These are phyloP conservation scores for Eclectus roratus DNA, from an alignment of 2,113 vertebrate genomes.

Conservation along the genomic window DNA sequence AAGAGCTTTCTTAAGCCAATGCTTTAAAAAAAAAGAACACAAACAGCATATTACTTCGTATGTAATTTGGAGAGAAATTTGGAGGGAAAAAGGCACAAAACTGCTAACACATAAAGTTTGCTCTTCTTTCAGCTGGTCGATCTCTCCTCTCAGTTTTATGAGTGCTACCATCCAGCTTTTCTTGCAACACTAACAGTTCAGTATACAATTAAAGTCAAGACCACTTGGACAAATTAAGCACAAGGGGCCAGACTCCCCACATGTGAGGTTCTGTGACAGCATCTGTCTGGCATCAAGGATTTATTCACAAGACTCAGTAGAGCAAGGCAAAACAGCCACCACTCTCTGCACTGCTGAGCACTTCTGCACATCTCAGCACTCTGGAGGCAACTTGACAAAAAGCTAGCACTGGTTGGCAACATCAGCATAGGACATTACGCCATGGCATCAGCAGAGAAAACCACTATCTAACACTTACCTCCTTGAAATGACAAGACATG, in stretches of 20 bases:
- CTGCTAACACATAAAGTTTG: not conserved
- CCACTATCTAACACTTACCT: not conserved
- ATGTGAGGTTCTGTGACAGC: not conserved
- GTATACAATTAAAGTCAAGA: not conserved
- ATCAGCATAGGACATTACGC: fast-evolving
- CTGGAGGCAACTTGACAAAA: not conserved
- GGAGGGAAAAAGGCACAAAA: not conserved
- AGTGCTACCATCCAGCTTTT: not conserved
- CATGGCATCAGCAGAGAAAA: not conserved
- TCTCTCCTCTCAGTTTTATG: not conserved
- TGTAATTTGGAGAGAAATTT: not conserved
- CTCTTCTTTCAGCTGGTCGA: not conserved
- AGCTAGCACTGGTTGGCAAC: not conserved
- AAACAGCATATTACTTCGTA: not conserved
- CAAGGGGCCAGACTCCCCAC: not conserved
- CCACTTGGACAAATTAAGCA: not conserved
- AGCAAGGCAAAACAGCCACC: not conserved
- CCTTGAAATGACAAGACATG: not conserved
- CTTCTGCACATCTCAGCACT: not conserved
- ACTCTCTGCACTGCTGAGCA: fast-evolving
- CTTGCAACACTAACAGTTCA: not conserved
- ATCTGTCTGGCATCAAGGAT: not conserved
- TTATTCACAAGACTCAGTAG: not conserved
- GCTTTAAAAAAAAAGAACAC: not conserved
- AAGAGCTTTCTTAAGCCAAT: not conserved